Evolutionary conservation across 1,140 invertebrate species (phyloP).

Genomic region (Pollicipes pollicipes): DNA sequence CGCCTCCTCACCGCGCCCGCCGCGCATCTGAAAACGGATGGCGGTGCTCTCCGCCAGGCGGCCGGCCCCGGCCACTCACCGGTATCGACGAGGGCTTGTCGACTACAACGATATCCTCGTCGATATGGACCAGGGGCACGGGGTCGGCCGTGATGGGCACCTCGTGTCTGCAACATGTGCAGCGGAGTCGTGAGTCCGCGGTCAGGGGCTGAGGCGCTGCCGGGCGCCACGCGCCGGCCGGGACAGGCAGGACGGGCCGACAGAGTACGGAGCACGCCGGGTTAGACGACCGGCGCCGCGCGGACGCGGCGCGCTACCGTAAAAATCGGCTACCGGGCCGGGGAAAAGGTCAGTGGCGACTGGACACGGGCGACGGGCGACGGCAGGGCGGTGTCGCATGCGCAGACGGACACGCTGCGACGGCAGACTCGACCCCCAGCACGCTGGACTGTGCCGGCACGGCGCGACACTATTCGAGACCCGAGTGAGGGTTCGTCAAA

Average conservation of each 20-base stretch:
- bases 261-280: no score
- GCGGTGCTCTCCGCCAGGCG: not conserved
- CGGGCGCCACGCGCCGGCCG: no score
- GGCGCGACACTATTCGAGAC: not conserved
- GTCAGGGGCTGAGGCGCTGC: not conserved
- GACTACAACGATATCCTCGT: slow-evolving; percentile 94
- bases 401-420: not conserved
- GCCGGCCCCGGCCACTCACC: slow-evolving; percentile 30
- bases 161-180: slow-evolving; percentile 70
- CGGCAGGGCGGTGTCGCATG: not conserved
- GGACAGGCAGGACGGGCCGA: no score
- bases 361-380: not conserved
- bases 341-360: not conserved
- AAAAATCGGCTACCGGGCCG: not conserved
- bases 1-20: not conserved
- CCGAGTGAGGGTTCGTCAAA: not conserved
- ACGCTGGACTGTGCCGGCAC: not conserved
- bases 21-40: not conserved
- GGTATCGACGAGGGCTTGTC: slow-evolving; percentile 99
- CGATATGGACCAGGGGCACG: slow-evolving; percentile 89
- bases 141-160: slow-evolving; percentile 83
- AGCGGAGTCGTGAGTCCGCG: slow-evolving; percentile 3
- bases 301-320: not conserved
- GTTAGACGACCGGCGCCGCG: not conserved
- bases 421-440: no score